A percentile compares a stretch with the other conserved stretches of the same genome.
phyloP scores from a whole-genome alignment of 1,140 invertebrate genomes.

The Cherax quadricarinatus region DNA sequence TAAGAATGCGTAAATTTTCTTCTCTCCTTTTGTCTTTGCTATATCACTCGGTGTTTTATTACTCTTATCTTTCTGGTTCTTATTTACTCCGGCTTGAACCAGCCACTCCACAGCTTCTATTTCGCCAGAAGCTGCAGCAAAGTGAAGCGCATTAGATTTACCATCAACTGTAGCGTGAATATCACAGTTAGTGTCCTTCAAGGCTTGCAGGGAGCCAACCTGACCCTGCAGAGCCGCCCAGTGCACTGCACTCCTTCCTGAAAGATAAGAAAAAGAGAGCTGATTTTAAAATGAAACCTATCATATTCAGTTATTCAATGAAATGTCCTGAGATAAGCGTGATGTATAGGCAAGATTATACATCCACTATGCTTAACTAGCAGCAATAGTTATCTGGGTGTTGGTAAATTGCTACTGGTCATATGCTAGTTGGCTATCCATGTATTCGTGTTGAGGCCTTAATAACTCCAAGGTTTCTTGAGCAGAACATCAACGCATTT shows the following conservation, averaged over 20 bases:
- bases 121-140: slow-evolving; percentile 1
- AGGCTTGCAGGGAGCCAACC: background rate
- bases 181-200: background rate
- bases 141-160: background rate
- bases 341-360: too few species aligned
- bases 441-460: too few species aligned
- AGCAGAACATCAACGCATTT: too few species aligned
- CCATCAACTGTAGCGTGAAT: background rate
- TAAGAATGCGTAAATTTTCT: background rate
- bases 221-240: background rate
- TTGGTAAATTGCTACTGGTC: too few species aligned
- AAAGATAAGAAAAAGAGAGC: too few species aligned
- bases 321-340: too few species aligned
- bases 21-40: background rate
- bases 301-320: too few species aligned
- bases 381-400: too few species aligned
- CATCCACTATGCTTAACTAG: too few species aligned
- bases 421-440: too few species aligned
- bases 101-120: slow-evolving; percentile 30
- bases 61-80: background rate
- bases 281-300: too few species aligned
- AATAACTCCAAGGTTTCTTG: too few species aligned
- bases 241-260: slow-evolving; percentile 15
- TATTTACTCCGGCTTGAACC: slow-evolving; percentile 7
- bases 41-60: background rate